phyloP scores from a whole-genome alignment of 2,797 vertebrate species.

The Tauraco hartlaubi region DNA sequence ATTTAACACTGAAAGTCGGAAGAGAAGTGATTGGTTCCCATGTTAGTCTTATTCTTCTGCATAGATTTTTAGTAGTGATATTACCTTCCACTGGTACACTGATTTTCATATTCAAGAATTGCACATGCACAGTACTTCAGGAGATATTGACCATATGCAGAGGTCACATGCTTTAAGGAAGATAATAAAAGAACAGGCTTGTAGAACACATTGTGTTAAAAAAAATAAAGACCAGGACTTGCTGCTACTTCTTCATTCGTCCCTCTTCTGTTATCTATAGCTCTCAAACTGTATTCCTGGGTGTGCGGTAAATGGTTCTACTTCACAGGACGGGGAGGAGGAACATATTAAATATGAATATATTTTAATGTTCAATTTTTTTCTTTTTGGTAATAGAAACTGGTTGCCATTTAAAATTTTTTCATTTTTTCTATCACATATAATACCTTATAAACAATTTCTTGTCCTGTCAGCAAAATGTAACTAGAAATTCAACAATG shows the following conservation, averaged over 20 bases:
- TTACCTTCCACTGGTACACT: not conserved
- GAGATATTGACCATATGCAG: not conserved
- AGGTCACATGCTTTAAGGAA: not conserved
- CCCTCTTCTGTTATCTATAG: not conserved
- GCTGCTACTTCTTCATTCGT: not conserved
- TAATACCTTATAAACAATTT: not conserved
- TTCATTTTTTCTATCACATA: not conserved
- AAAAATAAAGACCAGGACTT: not conserved
- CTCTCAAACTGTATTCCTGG: not conserved
- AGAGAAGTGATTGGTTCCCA: slow-evolving; percentile 36
- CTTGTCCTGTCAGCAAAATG: not conserved
- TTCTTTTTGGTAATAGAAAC: not conserved
- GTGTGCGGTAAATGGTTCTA: not conserved
- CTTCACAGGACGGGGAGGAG: not conserved
- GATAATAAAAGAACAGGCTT: not conserved
- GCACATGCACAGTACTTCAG: not conserved
- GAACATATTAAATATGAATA: not conserved
- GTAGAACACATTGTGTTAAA: not conserved
- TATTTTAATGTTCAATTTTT: not conserved
- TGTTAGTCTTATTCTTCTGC: slow-evolving; percentile 11
- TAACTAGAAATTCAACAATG: not conserved
- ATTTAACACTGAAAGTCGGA: not conserved
- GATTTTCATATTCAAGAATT: not conserved
- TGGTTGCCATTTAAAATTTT: not conserved
- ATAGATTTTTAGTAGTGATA: not conserved